Evolutionary conservation across 2,797 vertebrate species (phyloP).

Genomic region (Rhinogobio ventralis): DNA sequence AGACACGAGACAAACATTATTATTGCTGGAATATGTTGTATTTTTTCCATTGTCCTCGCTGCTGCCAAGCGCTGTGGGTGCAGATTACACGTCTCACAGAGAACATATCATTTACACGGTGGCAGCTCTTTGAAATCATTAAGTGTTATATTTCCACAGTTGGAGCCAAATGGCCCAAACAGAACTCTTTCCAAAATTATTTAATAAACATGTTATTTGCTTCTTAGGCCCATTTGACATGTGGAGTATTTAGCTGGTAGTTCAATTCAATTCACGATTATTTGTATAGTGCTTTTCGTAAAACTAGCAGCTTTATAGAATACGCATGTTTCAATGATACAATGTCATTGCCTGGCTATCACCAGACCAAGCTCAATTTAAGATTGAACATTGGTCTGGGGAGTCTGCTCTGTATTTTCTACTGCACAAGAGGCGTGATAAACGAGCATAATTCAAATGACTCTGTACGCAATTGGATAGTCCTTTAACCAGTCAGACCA

Average conservation of each 20-base stretch:
- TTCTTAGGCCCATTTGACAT: neutral
- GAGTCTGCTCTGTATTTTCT: too few species aligned
- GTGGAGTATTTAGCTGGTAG: neutral
- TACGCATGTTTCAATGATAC: neutral
- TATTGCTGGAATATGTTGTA: neutral
- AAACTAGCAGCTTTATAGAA: neutral
- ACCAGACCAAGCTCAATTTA: too few species aligned
- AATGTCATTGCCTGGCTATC: too few species aligned
- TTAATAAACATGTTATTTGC: conserved; percentile 7
- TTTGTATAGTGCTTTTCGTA: neutral
- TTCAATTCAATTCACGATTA: neutral
- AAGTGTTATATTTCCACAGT: neutral
- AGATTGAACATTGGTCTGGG: too few species aligned
- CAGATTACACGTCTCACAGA: conserved; percentile 9
- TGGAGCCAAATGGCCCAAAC: conserved; percentile 16
- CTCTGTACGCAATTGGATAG: too few species aligned
- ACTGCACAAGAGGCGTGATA: too few species aligned
- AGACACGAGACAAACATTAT: neutral
- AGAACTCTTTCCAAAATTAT: conserved; percentile 1
- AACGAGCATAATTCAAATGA: too few species aligned
- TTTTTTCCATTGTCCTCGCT: neutral
- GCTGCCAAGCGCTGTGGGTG: conserved; percentile 1
- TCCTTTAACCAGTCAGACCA: too few species aligned
- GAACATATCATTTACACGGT: conserved; percentile 8
- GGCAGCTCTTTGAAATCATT: conserved; percentile 18